A percentile compares a stretch with the other conserved stretches of the same genome.
phyloP scores from a whole-genome alignment of 2,113 vertebrate species.

The Emberiza fucata region DNA sequence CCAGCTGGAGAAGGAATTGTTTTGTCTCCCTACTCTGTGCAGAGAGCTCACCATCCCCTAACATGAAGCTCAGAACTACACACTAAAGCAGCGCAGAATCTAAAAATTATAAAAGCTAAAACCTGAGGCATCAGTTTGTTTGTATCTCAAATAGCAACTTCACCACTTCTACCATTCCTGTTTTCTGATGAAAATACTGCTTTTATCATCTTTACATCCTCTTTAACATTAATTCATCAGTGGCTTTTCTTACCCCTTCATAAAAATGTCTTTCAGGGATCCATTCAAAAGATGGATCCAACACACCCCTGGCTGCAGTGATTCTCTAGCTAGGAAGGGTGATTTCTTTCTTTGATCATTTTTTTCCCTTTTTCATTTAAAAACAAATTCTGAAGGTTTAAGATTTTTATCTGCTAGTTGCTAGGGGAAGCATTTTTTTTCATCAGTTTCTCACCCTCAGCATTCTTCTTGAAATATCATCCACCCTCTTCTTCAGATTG shows the following conservation, averaged over 20 bases:
- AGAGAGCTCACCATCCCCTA: background rate
- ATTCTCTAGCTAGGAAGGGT: background rate
- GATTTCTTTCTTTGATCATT: rapidly evolving
- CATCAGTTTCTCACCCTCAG: background rate
- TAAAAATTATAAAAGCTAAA: background rate
- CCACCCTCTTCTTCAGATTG: background rate
- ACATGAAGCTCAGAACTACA: background rate
- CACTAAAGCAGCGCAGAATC: background rate
- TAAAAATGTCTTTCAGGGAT: background rate
- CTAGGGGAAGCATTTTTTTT: background rate
- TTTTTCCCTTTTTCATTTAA: background rate
- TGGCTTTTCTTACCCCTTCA: background rate
- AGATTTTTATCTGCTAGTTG: background rate
- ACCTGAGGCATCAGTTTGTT: background rate
- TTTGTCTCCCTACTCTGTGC: background rate
- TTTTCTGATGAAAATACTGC: background rate
- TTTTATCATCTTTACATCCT: background rate
- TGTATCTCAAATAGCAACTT: background rate
- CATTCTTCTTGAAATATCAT: background rate
- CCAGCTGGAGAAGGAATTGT: background rate
- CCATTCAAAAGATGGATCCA: background rate
- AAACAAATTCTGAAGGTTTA: background rate
- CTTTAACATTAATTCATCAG: background rate
- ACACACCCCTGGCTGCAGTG: background rate
- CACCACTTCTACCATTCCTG: background rate